Percentiles rank a stretch among this genome's conserved stretches.
These are phyloP conservation scores for Tokudaia tokunoshimensis DNA, from an alignment of 2,797 vertebrate species.

Conservation along the genomic window DNA sequence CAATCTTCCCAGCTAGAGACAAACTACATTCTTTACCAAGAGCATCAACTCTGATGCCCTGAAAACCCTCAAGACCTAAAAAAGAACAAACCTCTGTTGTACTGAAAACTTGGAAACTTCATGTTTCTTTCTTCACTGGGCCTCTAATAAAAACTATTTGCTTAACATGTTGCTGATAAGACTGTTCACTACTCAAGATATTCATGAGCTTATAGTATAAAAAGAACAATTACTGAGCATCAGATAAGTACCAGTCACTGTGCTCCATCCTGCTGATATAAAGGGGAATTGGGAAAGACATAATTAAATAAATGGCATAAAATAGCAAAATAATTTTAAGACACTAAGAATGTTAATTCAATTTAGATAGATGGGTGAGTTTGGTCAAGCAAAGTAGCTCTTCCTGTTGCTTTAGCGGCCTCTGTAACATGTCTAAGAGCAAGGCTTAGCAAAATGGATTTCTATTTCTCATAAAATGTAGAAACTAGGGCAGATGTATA, in stretches of 20 bases:
- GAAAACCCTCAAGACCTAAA: not conserved
- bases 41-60: not conserved
- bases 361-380: not conserved
- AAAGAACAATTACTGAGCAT: not conserved
- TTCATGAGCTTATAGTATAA: too few species aligned
- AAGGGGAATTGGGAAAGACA: not conserved
- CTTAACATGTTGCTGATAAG: not conserved
- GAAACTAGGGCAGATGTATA: not conserved
- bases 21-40: slow-evolving; percentile 19
- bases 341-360: not conserved
- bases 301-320: not conserved
- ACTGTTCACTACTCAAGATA: not conserved
- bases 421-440: not conserved
- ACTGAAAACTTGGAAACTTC: not conserved
- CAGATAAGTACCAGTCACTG: not conserved
- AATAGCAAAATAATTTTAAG: not conserved
- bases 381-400: not conserved
- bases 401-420: not conserved
- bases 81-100: not conserved
- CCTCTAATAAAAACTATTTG: slow-evolving; percentile 8
- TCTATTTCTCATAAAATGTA: slow-evolving; percentile 16
- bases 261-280: not conserved
- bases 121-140: slow-evolving; percentile 14
- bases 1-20: slow-evolving; percentile 1
- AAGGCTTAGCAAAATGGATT: not conserved